A percentile compares a stretch with the other conserved stretches of the same genome.
These are phyloP conservation scores for Arion vulgaris DNA, from an alignment of 1,140 invertebrate genomes.

Conservation along the genomic window DNA sequence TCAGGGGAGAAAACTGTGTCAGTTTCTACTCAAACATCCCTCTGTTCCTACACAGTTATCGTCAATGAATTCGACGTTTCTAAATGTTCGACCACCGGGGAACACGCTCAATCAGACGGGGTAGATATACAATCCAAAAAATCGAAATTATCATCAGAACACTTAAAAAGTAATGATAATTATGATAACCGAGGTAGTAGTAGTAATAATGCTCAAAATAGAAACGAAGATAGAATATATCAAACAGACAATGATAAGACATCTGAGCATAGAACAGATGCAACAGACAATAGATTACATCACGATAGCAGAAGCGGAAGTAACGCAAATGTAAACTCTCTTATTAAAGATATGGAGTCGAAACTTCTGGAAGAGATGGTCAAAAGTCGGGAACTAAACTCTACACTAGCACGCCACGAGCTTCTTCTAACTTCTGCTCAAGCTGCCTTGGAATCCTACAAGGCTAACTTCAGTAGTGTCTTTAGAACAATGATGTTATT, in stretches of 20 bases:
- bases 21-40: slow-evolving; percentile 32
- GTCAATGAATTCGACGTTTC: slow-evolving; percentile 63
- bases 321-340: slow-evolving; percentile 20
- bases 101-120: slow-evolving; percentile 33
- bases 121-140: slow-evolving; percentile 22
- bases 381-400: slow-evolving; percentile 59
- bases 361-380: slow-evolving; percentile 59
- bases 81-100: slow-evolving; percentile 53
- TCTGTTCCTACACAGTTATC: slow-evolving; percentile 63
- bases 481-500: slow-evolving; percentile 61
- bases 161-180: slow-evolving; percentile 10
- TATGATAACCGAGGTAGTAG: not conserved
- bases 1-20: not conserved
- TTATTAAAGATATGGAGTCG: slow-evolving; percentile 58
- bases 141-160: slow-evolving; percentile 16
- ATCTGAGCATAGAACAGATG: not conserved
- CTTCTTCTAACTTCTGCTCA: slow-evolving; percentile 50
- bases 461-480: slow-evolving; percentile 59
- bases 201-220: not conserved
- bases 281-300: not conserved
- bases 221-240: not conserved
- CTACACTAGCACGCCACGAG: slow-evolving; percentile 59
- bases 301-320: not conserved
- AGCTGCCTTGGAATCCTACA: slow-evolving; percentile 49
- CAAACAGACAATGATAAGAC: not conserved